Percentiles rank a stretch among this genome's conserved stretches.
Conservation (phyloP, 2,113 vertebrate species). For the Neodontobutis hainanensis region DNA sequence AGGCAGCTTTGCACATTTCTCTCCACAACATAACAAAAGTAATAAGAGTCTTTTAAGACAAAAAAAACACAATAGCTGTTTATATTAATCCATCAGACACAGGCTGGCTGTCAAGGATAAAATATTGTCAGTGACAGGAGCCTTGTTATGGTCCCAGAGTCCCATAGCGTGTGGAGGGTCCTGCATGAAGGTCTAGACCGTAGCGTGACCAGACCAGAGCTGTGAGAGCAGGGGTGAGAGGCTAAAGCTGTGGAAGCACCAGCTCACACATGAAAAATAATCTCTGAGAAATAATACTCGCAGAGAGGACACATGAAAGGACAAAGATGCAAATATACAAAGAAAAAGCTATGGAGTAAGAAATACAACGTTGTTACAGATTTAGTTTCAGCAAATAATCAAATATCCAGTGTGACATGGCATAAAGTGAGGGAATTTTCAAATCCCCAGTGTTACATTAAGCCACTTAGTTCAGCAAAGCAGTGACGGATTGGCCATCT, state of each 20-base stretch:
- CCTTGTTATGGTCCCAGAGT: slow-evolving; percentile 19
- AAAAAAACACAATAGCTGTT: background rate
- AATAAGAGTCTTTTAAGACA: background rate
- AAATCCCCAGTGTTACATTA: slow-evolving; percentile 14
- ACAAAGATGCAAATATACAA: background rate
- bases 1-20: no score
- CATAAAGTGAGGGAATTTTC: background rate
- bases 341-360: no score
- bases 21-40: no score
- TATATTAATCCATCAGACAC: background rate
- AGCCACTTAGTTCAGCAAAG: slow-evolving; percentile 16
- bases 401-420: background rate
- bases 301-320: background rate
- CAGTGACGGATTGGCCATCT: slow-evolving; percentile 5
- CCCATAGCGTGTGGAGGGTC: slow-evolving; percentile 43
- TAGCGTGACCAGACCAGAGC: slow-evolving; percentile 47
- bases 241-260: slow-evolving; percentile 28
- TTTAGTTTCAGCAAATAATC: background rate
- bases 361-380: background rate
- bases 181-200: slow-evolving; percentile 41
- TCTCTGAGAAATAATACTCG: no score
- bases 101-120: background rate
- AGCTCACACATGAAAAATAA: background rate
- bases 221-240: slow-evolving; percentile 43
- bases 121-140: slow-evolving; percentile 5